Base-by-base conservation (phyloP, 2,113 vertebrate species). In the Fregata magnificens region DNA sequence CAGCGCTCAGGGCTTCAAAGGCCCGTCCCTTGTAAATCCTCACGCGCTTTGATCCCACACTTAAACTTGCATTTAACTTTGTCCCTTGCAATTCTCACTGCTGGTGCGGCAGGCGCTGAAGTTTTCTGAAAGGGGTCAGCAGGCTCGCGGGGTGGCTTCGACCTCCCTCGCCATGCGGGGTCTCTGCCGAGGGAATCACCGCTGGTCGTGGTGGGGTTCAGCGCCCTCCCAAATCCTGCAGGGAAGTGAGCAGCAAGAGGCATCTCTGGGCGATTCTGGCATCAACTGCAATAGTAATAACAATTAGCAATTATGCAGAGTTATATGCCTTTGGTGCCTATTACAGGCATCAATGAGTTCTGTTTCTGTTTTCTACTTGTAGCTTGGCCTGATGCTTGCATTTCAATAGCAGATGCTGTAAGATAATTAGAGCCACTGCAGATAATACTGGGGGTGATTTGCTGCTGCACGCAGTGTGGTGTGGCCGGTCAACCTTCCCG, bases 351-450 rank as follows among this genome's bases (percentile, higher is more conserved):
- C 92, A 79, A 55, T 1, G 7, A 96, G 88, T 45, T 94, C 91
- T 93, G 90, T 47, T 96, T 90, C 86, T 95, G 77, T 81, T 95
- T 94, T 91, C 86, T 94, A 90, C 96, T 95, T 88, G 96, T 93
- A 95, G 90, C 92, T 82, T 91, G 96, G 76, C 77, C 94, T 83
- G 88, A 50, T 53, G 47, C 90, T 86, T 61, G 69, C 73, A 36
- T 92, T 90, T 92, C 79, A 92, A 96, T 79, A 93, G 96, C 95
- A 94, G 95, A 83, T 95, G 91, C 92, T 97, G 28, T 12, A 62
- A 80, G 95, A 86, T 93, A 95, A 95, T 93, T 93, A 78, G 45
- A 91, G 80, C 1, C 49, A 10, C 80, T 81, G 88, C 72, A 86
- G 92, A 86, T 83, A 83, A 77, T 10, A 77, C 40, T 0, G 0